Evolutionary conservation across 2,888 invertebrate species (phyloP), one percentile per base, ranked within the genome.

Genomic region (Drosophila kanekoi): DNA sequence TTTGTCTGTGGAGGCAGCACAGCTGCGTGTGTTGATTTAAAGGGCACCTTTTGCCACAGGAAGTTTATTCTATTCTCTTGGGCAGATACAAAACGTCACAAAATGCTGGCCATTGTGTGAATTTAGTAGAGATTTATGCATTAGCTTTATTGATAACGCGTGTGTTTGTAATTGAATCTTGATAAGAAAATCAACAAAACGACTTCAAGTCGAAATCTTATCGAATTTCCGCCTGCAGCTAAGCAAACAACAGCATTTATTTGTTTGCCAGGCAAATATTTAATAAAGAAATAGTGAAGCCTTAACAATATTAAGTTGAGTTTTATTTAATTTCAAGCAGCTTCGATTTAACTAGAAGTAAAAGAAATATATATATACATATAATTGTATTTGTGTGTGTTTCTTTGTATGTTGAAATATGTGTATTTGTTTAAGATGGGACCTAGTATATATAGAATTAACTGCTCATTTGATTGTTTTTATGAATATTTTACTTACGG

Each of bases 221-320:
- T 84, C 48, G 28, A 47, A 44, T 61, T 68, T 60, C 54, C 61
- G 64, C 48, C 23, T 43, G 58, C 85, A 81, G 81, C 79, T 81
- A 76, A 62, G 54, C 65, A 69, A 84, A 79, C 54, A 72, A 40
- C 13, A 72, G 37, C 13, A 45, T 51, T 20, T 49, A 51, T 54
- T 40, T 61, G 33, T 63, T 67, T 49, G 47, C 32, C 47, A 20
- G 41, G 40, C 37, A 33, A 66, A 66, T 74, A 63, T 58, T 57
- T 11, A 56, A 32, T 32, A 35, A 43, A 20, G 11, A 37, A 38
- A 53, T 28, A 47, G 56, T 16, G 20, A 28, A 58, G 38, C 37
- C 10, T 18, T n/a, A 40, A 59, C 54, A 69, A 58, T 48, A 32
- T 13, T 16, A 5, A 13, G 16, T 10, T 9, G 38, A 40, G 4